Base-by-base conservation (phyloP, 2,888 invertebrate genomes). In the Nematopogon swammerdamellus region DNA sequence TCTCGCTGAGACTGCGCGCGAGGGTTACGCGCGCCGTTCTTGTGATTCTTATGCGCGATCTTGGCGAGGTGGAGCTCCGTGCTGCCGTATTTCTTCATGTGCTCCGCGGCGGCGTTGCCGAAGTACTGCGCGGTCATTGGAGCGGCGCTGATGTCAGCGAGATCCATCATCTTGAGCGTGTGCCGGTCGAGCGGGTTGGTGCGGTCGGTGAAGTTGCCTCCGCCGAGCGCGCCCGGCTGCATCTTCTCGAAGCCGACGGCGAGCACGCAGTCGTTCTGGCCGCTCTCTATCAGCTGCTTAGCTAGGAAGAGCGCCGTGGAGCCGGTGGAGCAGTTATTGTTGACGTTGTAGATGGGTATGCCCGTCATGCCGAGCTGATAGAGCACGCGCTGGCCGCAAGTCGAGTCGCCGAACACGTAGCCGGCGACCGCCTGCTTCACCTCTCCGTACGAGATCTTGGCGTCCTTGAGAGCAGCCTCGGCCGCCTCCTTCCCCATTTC, bases 171-270 rank as follows among this genome's bases (percentile, higher is more conserved):
- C 55, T 89, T 80, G 54, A 88, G 83, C 1, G 96, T 85, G 66
- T 94, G 97, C 58, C 87, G 91, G 54, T 95, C 95, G 81, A 97
- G 80, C 2, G 97, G 95, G 72, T 92, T 91, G 0, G 92, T 89
- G 50, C 95, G 85, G 67, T 97, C 95, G 47, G 80, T 66, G 70
- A 88, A 91, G 70, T 87, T 89, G 0, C 86, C 71, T 0, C 85
- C 72, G 14, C 85, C 76, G 11, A 99, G 79, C 1, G 97, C 95
- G 0, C 98, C 98, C 14, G 87, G 84, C 57, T 96, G 89, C 99
- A 99, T 99, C 74, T 97, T 98, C 66, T 99, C 99, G 69, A 99
- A 99, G 3, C 99, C 99, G 25, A 97, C 74, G 1, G 97, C 97
- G 50, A 99, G 73, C 0, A 92, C 89, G 63, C 97, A 92, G 59